These are phyloP conservation scores for Pseudococcus jackbeardsleyi DNA, from an alignment of 2,888 invertebrate species.

Conservation along the genomic window DNA sequence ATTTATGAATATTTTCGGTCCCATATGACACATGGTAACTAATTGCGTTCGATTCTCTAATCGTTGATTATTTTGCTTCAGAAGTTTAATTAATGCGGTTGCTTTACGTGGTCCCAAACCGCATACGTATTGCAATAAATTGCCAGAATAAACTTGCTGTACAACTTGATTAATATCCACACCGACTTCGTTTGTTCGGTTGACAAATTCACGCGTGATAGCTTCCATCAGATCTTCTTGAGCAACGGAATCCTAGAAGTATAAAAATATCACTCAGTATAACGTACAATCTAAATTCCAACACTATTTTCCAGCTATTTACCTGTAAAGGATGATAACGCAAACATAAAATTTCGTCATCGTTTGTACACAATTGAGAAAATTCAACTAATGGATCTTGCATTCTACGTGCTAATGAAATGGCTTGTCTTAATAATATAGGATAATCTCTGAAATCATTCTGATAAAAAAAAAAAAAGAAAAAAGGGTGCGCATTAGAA, in stretches of 20 bases:
- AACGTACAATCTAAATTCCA: background rate
- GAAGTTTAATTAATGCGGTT: slow-evolving; percentile 84
- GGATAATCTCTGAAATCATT: slow-evolving; percentile 95
- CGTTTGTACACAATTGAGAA: slow-evolving; percentile 93
- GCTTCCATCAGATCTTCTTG: slow-evolving; percentile 90
- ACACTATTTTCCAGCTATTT: slow-evolving; percentile 25
- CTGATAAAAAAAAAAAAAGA: slow-evolving; percentile 66
- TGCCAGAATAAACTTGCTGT: slow-evolving; percentile 87
- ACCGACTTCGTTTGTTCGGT: slow-evolving; percentile 94
- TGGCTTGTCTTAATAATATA: slow-evolving; percentile 88
- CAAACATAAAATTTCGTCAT: slow-evolving; percentile 96
- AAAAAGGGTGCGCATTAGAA: slow-evolving; percentile 1
- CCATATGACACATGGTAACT: slow-evolving; percentile 96
- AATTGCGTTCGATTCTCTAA: slow-evolving; percentile 95
- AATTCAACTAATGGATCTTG: slow-evolving; percentile 98
- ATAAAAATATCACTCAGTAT: background rate
- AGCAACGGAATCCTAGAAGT: slow-evolving; percentile 78
- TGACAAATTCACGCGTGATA: slow-evolving; percentile 83
- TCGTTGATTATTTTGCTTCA: slow-evolving; percentile 92
- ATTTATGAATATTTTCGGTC: slow-evolving; percentile 98
- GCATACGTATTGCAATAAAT: slow-evolving; percentile 95
- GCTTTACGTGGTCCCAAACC: slow-evolving; percentile 96
- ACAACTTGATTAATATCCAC: slow-evolving; percentile 96
- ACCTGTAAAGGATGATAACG: slow-evolving; percentile 87
- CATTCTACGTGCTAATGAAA: slow-evolving; percentile 90